Evolutionary conservation across 2,888 invertebrate species (phyloP), one percentile per base, ranked within the genome.

Genomic region (Isoperla grammatica): DNA sequence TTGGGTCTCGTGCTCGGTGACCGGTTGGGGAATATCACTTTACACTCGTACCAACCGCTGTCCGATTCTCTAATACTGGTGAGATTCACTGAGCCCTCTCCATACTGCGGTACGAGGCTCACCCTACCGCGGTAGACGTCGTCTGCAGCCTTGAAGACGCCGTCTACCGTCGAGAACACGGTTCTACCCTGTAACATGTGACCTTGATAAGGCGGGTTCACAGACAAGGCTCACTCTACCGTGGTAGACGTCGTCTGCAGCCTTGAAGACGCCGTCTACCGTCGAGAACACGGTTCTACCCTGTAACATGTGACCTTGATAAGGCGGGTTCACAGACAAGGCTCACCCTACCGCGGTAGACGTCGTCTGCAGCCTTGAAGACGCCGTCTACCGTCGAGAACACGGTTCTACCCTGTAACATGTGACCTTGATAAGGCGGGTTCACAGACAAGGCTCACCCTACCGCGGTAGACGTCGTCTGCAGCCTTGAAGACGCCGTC

Each of bases 41-140:
- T 85, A 77, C 95, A 95, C 77, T 92, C 90, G 77, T 91, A 95
- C 83, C 91, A 90, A 66, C 95, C 95, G 70, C 88, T 86, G 76
- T 95, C 95, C 55, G 88, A 84, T 75, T 92, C 92, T 64, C 90
- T 81, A 68, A 95, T 90, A 66, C 89, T 85, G 59, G 89, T 91
- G 65, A 95, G 79, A 78, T 94, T 93, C 68, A 93, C 83, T 67
- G 88, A 85, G 67, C 86, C 88, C 66, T 80, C 79, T 17, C 86
- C 86, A 54, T 79, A 79, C 13, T 75, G 74, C 29, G 73, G 29
- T 8, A 89, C 76, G 57, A 87, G 78, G 64, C 81, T 81, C 67
- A 91, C 81, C 64, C 93, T 82, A 23, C 89, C 90, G 13, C 78
- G 80, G 71, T 86, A 90, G 8, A 67, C 70, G 9, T 83, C 82